Conservation (phyloP, 2,113 vertebrate species). For the Chaetura pelagica region DNA sequence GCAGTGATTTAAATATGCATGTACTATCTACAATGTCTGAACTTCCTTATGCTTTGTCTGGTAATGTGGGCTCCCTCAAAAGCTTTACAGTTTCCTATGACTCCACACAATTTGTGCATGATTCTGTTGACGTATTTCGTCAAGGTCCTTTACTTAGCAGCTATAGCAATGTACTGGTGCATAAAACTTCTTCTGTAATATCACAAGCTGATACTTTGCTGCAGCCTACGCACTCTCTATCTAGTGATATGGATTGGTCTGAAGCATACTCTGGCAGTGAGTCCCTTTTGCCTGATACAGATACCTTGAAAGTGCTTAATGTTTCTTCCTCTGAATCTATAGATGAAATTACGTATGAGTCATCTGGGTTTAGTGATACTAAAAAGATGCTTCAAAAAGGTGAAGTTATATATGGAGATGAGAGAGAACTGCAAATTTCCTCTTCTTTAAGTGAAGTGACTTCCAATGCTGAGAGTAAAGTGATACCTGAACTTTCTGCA, state of each 20-base stretch:
- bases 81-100: slow-evolving; percentile 74
- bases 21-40: slow-evolving; percentile 78
- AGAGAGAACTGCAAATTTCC: slow-evolving; percentile 75
- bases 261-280: slow-evolving; percentile 79
- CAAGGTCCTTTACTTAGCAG: slow-evolving; percentile 73
- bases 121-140: slow-evolving; percentile 71
- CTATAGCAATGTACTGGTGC: slow-evolving; percentile 66
- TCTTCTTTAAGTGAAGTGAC: slow-evolving; percentile 71
- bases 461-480: slow-evolving; percentile 72
- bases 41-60: slow-evolving; percentile 75
- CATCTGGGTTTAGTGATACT: slow-evolving; percentile 75
- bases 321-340: slow-evolving; percentile 72
- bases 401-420: slow-evolving; percentile 62
- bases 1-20: slow-evolving; percentile 83
- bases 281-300: slow-evolving; percentile 78
- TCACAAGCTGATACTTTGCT: slow-evolving; percentile 71
- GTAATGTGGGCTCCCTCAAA: slow-evolving; percentile 77
- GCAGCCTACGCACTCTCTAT: slow-evolving; percentile 79
- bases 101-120: slow-evolving; percentile 67
- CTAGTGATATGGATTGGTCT: slow-evolving; percentile 79
- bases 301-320: slow-evolving; percentile 65
- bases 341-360: slow-evolving; percentile 71
- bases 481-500: slow-evolving; percentile 55
- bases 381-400: slow-evolving; percentile 67
- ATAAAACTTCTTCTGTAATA: slow-evolving; percentile 70